phyloP scores from a whole-genome alignment of 2,797 vertebrate genomes.

The Tauraco hartlaubi region DNA sequence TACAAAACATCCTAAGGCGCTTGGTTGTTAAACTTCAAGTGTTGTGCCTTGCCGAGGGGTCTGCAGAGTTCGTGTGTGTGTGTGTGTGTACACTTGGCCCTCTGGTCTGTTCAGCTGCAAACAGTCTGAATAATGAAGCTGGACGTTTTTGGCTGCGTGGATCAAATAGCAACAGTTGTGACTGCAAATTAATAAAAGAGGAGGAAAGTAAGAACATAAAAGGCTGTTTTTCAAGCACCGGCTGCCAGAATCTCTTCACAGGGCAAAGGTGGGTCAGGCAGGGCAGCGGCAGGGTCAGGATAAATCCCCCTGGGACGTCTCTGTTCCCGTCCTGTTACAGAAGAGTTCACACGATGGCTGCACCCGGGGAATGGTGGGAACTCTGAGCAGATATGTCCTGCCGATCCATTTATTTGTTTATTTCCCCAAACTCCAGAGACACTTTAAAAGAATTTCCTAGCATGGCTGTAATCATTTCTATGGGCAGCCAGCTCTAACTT shows the following conservation, averaged over 20 bases:
- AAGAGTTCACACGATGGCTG: neutral
- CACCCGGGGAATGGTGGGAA: neutral
- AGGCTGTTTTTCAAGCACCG: neutral
- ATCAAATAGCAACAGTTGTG: conserved; percentile 16
- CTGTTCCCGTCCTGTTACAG: neutral
- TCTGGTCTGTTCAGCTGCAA: conserved; percentile 67
- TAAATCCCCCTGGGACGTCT: neutral
- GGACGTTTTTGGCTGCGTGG: conserved; percentile 32
- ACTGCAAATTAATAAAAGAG: conserved; percentile 25
- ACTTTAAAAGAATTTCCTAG: neutral
- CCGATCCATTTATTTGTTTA: neutral
- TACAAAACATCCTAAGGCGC: conserved; percentile 65
- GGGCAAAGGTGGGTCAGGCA: conserved; percentile 49
- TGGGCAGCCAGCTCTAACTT: neutral
- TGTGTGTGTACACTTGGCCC: conserved; percentile 54
- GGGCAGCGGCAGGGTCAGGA: neutral
- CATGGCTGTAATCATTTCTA: neutral
- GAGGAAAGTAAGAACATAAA: conserved; percentile 8
- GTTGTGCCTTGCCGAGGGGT: conserved; percentile 70
- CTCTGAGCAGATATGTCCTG: neutral
- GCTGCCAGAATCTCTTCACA: conserved; percentile 8
- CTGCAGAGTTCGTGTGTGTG: conserved; percentile 67
- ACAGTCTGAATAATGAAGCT: conserved; percentile 69
- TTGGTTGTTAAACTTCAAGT: conserved; percentile 78
- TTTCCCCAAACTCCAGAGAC: neutral